Conservation (phyloP, 2,113 vertebrate species). For the Tonatia bakeri region DNA sequence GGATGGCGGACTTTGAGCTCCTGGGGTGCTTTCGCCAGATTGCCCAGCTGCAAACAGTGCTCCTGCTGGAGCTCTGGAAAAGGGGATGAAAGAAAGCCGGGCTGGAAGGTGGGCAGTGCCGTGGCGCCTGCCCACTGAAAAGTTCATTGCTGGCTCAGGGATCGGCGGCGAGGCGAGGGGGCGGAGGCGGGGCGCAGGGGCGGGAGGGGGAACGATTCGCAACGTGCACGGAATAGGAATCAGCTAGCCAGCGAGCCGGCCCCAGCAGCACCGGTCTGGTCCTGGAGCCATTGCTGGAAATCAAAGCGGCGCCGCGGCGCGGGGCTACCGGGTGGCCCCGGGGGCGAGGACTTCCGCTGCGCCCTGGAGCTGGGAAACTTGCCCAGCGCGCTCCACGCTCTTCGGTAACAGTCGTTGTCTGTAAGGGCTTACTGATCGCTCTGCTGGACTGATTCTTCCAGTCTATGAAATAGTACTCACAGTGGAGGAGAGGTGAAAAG, state of each 20-base stretch:
- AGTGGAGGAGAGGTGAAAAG: not conserved
- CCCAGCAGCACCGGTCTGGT: not conserved
- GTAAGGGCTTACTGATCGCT: not conserved
- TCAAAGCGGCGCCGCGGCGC: not conserved
- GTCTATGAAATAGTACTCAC: not conserved
- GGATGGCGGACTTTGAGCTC: not conserved
- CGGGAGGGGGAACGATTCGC: not conserved
- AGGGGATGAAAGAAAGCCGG: not conserved
- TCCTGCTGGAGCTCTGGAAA: not conserved
- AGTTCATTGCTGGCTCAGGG: not conserved
- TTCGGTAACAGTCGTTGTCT: fast-evolving
- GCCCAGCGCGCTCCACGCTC: not conserved
- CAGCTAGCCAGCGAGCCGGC: not conserved
- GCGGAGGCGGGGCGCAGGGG: not conserved
- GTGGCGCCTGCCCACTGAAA: not conserved
- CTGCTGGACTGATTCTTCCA: fast-evolving
- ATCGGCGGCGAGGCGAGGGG: not conserved
- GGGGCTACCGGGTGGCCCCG: not conserved
- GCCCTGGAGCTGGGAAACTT: not conserved
- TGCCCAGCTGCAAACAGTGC: not conserved
- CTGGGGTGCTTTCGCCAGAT: too few relatives aligned
- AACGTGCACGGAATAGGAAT: conserved; percentile 16
- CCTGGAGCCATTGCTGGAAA: conserved; percentile 1
- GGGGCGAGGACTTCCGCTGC: not conserved
- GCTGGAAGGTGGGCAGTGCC: not conserved